Base-by-base conservation (phyloP, 1,140 invertebrate species). In the Ephestia elutella region DNA sequence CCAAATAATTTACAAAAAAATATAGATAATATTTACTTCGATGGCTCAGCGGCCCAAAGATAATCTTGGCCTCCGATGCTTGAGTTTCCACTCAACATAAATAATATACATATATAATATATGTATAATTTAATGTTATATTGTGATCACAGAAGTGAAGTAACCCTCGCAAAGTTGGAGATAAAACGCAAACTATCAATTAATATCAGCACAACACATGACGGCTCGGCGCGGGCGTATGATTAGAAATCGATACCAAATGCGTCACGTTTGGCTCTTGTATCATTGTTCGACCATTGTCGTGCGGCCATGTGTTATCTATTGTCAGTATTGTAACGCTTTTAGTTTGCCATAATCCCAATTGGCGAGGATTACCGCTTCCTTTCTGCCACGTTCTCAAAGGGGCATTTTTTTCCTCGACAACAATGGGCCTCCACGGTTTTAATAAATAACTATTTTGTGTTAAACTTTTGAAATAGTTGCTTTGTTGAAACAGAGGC, bases 241-340 rank as follows among this genome's bases (percentile, higher is more conserved):
- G 75, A 83, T 83, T 80, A 81, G 73, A 81, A 81, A 85, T 83
- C 82, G 75, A 86, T 86, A 86, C 80, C 66, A 60, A 66, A 78
- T 80, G 74, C 75, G 80, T 83, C 81, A 79, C 70, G 73, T 73
- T 71, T 68, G 63, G 68, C 70, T 68, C 64, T 67, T 62, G 58
- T 70, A 79, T 82, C 80, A 75, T 81, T 80, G 73, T 70, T 75
- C 66, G 59, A 57, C 75, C 60, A 80, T 85, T 85, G 80, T 85
- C 66, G 69, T 73, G 60, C 70, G 70, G 70, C 73, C 73, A 71
- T 75, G 64, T 63, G 63, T 74, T 82, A 79, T 82, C 82, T 82
- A 72, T 80, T 78, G 78, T 75, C 65, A 63, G 80, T 78, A 72
- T 80, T 79, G 77, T 75, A 68, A 63, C 63, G 62, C 66, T 75